Evolutionary conservation across 2,888 invertebrate genomes (phyloP), one percentile per base, ranked within the genome.

Genomic region (Gasteruption jaculator): DNA sequence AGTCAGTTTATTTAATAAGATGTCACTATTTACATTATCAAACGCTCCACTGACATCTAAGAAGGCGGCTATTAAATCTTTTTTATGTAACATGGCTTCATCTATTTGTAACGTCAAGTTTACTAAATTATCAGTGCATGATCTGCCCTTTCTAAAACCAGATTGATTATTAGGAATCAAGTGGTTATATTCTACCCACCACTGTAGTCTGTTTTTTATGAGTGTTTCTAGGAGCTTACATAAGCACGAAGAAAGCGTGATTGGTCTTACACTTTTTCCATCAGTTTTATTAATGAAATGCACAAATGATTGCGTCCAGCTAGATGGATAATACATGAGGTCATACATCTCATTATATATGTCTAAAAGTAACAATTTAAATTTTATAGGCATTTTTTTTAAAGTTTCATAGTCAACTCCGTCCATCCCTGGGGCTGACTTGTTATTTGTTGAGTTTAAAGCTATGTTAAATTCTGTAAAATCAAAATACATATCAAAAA

Each of bases 141-240:
- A 45, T 22, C 16, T 27, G 1, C 48, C 43, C n/a, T 31, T 31
- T 5, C 46, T 18, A 20, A 51, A 48, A 3, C 48, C 48, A 15
- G 24, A 25, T 33, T 45, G 45, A 16, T 16, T 14, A 1, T 26
- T 11, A 4, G 46, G 46, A 11, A 48, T 18, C 1, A 46, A n/a
- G n/a, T 38, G 15, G 1, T 45, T 33, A 8, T 14, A 8, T 24
- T 50, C 50, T 3, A 25, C 34, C 46, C 46, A 49, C 45, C 43
- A 42, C 14, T 43, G 36, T 19, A 45, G 27, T 12, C 46, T 32
- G 15, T 40, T 47, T 25, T 49, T 49, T 1, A 49, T 10, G 22
- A 47, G 30, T 16, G 42, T 43, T 38, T 49, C 46, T 10, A 45
- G 43, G 5, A 49, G n/a, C 30, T 49, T 49, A 21, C 40, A 29